Base-by-base conservation (phyloP, 2,113 vertebrate species). In the Myotis davidii region DNA sequence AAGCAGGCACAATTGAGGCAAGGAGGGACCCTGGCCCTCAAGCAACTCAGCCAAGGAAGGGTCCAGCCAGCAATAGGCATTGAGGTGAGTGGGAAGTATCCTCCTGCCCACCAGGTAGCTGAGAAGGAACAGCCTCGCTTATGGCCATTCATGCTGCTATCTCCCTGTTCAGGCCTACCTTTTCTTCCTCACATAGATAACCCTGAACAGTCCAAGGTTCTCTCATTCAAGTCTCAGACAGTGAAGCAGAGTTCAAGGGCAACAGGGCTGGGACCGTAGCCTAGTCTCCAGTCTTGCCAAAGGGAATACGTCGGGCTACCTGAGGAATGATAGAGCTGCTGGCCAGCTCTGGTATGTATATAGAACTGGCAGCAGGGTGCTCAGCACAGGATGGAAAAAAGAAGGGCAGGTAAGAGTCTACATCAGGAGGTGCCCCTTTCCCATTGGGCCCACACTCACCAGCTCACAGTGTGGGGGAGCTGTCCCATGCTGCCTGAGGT, bases 401-500 rank as follows among this genome's bases (percentile, higher is more conserved):
- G 50, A 32, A 85, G 34, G 85, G 45, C 45, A 79, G 25, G 29
- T 74, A 9, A 9, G 3, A 20, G 56, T 82, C 52, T 23, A 4
- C 4, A 25, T 23, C n/a, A 72, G 29, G 16, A 8, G 4, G 50
- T 37, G 16, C 72, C 56, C 74, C 25, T 64, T 59, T 77, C 92
- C 95, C 85, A n/a, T 0, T 3, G 48, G 72, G 70, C n/a, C 69
- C 70, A 50, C 96, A 99, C 99, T 99, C 98, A 99, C 99, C 99
- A 99, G 97, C 99, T 99, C 99, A 99, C 99, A 79, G 99, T 99
- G 83, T 99, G 99, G 23, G 99, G 98, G 97, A 99, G 99, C 98
- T 99, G 99, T 78, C 99, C 98, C 8, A 99, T 99, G 65, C 99
- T 99, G 54, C 99, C 98, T 29, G 99, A 99, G 96, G 99, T 99